These are phyloP conservation scores for Bovichtus diacanthus DNA, from an alignment of 2,797 vertebrate genomes.

Conservation along the genomic window DNA sequence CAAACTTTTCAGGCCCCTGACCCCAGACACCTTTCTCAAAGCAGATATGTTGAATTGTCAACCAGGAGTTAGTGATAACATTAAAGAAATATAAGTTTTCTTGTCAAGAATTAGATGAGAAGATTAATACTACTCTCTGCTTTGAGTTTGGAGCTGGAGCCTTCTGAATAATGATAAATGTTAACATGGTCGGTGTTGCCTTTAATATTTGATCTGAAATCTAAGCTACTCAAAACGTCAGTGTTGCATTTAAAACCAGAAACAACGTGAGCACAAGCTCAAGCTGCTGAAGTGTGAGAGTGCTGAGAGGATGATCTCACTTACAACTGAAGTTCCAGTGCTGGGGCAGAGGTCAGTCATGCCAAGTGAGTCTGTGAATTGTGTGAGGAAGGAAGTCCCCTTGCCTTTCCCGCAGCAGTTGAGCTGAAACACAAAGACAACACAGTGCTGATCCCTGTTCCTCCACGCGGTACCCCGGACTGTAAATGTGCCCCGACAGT, in stretches of 20 bases:
- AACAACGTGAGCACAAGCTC: not conserved
- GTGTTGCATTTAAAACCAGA: not conserved
- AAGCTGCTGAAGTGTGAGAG: not conserved
- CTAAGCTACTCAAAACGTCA: not conserved
- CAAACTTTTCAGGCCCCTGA: not conserved
- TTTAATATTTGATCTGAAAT: not conserved
- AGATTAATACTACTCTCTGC: too few species aligned
- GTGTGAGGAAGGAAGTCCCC: fast-evolving
- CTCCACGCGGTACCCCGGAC: too few species aligned
- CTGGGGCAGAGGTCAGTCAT: slow-evolving; percentile 71
- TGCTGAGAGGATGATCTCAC: slow-evolving; percentile 22
- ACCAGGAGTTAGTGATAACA: too few species aligned
- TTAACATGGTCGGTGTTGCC: not conserved
- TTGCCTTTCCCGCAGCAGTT: slow-evolving; percentile 86
- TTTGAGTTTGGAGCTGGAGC: too few species aligned
- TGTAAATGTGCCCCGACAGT: too few species aligned
- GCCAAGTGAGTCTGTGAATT: fast-evolving
- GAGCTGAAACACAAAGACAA: slow-evolving; percentile 82
- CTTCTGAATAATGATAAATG: not conserved
- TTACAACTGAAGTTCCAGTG: slow-evolving; percentile 5
- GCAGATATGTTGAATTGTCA: not conserved
- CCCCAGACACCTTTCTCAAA: not conserved
- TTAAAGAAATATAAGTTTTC: too few species aligned
- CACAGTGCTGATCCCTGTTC: too few species aligned
- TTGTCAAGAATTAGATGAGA: too few species aligned